These are phyloP conservation scores for Pristionchus pacificus DNA, from an alignment of 1,140 invertebrate species.

Conservation along the genomic window DNA sequence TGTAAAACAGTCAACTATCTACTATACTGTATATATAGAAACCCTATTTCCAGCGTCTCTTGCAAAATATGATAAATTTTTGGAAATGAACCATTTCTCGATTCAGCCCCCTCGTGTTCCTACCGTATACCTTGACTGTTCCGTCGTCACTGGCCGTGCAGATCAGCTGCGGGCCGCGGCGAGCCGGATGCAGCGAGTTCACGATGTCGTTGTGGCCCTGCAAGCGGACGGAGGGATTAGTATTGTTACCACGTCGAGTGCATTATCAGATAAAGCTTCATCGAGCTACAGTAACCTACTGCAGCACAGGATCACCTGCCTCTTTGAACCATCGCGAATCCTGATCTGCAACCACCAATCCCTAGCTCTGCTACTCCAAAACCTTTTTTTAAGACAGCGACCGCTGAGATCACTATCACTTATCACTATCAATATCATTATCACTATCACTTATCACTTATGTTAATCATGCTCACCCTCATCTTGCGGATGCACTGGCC, in stretches of 20 bases:
- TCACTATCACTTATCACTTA: not conserved
- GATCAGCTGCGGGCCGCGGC: conserved; percentile 80
- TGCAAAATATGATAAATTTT: conserved; percentile 22
- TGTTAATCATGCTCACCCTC: conserved; percentile 64
- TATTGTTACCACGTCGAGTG: no score
- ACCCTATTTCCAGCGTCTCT: not conserved
- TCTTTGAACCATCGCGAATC: no score
- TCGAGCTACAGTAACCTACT: no score
- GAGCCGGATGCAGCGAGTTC: conserved; percentile 67
- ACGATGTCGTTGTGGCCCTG: conserved; percentile 63
- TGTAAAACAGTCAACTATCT: no score
- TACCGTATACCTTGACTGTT: conserved; percentile 59
- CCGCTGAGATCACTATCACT: no score
- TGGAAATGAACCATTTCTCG: conserved; percentile 17
- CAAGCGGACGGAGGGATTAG: no score
- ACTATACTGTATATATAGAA: no score
- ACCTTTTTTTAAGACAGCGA: no score
- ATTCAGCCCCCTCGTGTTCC: conserved; percentile 68
- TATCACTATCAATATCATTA: no score
- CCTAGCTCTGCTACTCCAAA: no score
- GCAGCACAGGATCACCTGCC: not conserved
- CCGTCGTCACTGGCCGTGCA: conserved; percentile 93
- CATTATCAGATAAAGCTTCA: no score
- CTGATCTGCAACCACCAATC: no score
- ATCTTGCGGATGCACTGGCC: conserved; percentile 83